Evolutionary conservation across 2,113 vertebrate genomes (phyloP).

Genomic region (Prietella phreatophila): DNA sequence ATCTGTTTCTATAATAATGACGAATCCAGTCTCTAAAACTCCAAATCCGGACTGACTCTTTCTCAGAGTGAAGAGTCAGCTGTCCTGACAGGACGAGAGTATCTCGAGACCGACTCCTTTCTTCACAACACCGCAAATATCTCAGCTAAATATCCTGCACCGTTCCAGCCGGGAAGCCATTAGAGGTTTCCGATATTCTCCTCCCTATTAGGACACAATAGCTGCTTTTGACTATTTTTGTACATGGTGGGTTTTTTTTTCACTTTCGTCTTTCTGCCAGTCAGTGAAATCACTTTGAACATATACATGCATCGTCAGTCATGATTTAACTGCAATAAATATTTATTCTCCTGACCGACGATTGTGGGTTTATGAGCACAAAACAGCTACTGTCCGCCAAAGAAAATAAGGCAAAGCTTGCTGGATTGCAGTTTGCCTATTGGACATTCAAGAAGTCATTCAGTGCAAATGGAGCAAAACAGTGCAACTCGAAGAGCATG

Average conservation of each 20-base stretch:
- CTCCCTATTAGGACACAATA: constrained; percentile 32
- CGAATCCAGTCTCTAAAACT: constrained; percentile 14
- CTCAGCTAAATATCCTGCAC: constrained; percentile 6
- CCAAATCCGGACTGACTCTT: constrained; percentile 2
- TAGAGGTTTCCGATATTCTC: constrained; percentile 34
- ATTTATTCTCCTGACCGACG: constrained; percentile 22
- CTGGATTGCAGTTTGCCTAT: not conserved
- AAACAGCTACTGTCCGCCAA: constrained; percentile 30
- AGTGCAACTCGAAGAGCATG: not conserved
- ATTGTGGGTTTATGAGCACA: constrained; percentile 31
- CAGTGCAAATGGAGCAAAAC: constrained; percentile 18
- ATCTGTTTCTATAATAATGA: constrained; percentile 23
- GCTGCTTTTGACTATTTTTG: constrained; percentile 32
- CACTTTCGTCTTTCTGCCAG: constrained; percentile 9
- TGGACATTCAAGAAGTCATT: constrained; percentile 2
- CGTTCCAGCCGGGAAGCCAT: constrained; percentile 25
- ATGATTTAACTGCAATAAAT: constrained; percentile 32
- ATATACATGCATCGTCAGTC: constrained; percentile 26
- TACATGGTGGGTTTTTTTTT: not conserved
- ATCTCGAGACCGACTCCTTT: constrained; percentile 8
- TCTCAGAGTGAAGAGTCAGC: not conserved
- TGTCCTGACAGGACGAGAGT: not conserved
- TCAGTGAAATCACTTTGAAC: constrained; percentile 4
- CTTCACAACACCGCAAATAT: constrained; percentile 32
- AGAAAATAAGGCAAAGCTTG: not conserved